These are phyloP conservation scores for Pyrocephalus nanus DNA, from an alignment of 2,797 vertebrate genomes.

Conservation along the genomic window DNA sequence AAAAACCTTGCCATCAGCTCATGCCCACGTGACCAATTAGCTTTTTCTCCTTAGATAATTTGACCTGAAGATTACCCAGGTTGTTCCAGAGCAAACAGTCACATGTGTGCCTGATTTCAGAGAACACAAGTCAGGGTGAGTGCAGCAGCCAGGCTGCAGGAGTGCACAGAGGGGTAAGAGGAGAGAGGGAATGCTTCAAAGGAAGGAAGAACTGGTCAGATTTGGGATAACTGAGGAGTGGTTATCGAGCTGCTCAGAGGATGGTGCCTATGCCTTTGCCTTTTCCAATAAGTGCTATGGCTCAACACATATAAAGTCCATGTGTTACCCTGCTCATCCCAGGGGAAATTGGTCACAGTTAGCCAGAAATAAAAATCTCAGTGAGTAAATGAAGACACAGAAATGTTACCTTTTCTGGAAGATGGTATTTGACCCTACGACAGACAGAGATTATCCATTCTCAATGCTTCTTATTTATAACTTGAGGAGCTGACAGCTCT, in stretches of 20 bases:
- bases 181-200: not conserved
- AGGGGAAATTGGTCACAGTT: not conserved
- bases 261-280: not conserved
- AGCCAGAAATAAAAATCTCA: not conserved
- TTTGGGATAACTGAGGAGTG: not conserved
- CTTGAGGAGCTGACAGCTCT: constrained; percentile 37
- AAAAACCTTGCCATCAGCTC: not conserved
- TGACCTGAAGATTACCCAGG: not conserved
- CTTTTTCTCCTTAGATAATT: not conserved
- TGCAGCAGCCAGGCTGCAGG: not conserved
- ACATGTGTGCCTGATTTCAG: not conserved
- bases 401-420: constrained; percentile 13
- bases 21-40: not conserved
- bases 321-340: not conserved
- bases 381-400: not conserved
- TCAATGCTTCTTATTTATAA: constrained; percentile 30
- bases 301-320: not conserved
- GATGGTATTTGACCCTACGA: not conserved
- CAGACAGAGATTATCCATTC: constrained; percentile 23
- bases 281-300: not conserved
- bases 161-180: not conserved
- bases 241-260: not conserved
- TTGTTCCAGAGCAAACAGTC: not conserved
- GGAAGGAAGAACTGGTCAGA: not conserved
- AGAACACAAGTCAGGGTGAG: fast-evolving